These are phyloP conservation scores for Rhagophthalmus giganteus DNA, from an alignment of 2,888 invertebrate genomes.

Conservation along the genomic window DNA sequence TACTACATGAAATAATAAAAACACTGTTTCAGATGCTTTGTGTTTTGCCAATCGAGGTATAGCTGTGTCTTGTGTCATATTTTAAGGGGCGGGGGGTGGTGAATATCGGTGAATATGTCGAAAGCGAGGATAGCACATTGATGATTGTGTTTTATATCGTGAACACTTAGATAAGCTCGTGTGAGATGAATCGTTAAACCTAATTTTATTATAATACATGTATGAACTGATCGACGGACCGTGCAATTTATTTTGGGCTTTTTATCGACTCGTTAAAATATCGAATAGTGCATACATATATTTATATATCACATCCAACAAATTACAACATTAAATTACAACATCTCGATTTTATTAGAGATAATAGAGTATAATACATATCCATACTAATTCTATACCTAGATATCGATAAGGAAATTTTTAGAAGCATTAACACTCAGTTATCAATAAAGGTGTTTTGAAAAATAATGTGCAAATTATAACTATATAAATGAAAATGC, in stretches of 20 bases:
- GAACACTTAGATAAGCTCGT: too few relatives aligned
- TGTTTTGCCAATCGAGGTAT: slow-evolving; percentile 17
- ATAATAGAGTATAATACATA: background rate
- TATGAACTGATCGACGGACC: background rate
- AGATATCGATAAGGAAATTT: too few relatives aligned
- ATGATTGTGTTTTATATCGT: too few relatives aligned
- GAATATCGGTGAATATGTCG: too few relatives aligned
- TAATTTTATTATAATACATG: background rate
- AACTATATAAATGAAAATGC: slow-evolving; percentile 41
- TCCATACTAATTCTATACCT: background rate
- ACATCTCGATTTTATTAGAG: too few relatives aligned
- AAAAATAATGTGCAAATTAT: slow-evolving; percentile 34
- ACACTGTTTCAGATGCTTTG: slow-evolving; percentile 44
- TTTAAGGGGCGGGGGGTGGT: background rate
- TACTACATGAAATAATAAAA: slow-evolving; percentile 66
- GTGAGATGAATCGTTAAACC: too few relatives aligned
- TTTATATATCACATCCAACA: slow-evolving; percentile 1
- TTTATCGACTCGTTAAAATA: background rate
- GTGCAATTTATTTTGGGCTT: background rate
- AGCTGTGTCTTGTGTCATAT: slow-evolving; percentile 1
- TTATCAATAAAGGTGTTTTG: slow-evolving; percentile 29
- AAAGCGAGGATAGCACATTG: too few relatives aligned
- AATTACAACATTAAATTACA: background rate
- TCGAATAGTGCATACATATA: background rate
- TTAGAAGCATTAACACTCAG: slow-evolving; percentile 29